These are phyloP conservation scores for Chromoteleia sp. DNA, from an alignment of 2,888 invertebrate species.

Conservation along the genomic window DNA sequence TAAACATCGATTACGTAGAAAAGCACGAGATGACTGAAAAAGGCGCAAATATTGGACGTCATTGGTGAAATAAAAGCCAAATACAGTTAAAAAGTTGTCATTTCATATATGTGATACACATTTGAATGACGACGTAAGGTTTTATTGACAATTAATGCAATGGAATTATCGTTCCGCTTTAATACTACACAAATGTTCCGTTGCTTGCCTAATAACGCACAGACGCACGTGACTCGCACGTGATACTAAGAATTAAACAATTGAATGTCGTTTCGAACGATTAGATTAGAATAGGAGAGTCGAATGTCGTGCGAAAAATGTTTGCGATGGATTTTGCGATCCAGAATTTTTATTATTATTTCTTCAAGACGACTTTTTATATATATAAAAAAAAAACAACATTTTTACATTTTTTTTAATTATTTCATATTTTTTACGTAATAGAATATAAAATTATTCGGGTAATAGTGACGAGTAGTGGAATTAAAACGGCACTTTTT, in stretches of 20 bases:
- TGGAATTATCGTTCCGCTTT: slow-evolving; percentile 32
- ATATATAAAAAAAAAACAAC: background rate
- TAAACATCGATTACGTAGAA: too few relatives aligned
- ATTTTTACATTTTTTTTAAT: background rate
- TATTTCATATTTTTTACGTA: background rate
- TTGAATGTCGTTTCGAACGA: slow-evolving; percentile 39
- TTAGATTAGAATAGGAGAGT: slow-evolving; percentile 46
- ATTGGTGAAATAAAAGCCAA: background rate
- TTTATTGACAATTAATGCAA: slow-evolving; percentile 38
- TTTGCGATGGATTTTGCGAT: slow-evolving; percentile 15
- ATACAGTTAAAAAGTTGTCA: background rate
- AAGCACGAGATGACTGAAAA: too few relatives aligned
- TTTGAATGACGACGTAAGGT: slow-evolving; percentile 22
- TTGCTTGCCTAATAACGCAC: slow-evolving; percentile 41
- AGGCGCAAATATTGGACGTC: background rate
- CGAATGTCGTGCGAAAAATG: slow-evolving; percentile 43
- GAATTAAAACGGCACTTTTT: too few relatives aligned
- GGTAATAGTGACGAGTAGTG: too few relatives aligned
- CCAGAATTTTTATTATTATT: slow-evolving; percentile 8
- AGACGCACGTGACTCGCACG: slow-evolving; percentile 40
- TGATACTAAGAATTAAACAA: slow-evolving; percentile 39
- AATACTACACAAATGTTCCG: slow-evolving; percentile 41
- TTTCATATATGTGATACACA: background rate
- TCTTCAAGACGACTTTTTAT: background rate
- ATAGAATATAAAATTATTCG: too few relatives aligned